Evolutionary conservation across 1,140 invertebrate species (phyloP), one percentile per base, ranked within the genome.

Genomic region (Magallana ariakensis): DNA sequence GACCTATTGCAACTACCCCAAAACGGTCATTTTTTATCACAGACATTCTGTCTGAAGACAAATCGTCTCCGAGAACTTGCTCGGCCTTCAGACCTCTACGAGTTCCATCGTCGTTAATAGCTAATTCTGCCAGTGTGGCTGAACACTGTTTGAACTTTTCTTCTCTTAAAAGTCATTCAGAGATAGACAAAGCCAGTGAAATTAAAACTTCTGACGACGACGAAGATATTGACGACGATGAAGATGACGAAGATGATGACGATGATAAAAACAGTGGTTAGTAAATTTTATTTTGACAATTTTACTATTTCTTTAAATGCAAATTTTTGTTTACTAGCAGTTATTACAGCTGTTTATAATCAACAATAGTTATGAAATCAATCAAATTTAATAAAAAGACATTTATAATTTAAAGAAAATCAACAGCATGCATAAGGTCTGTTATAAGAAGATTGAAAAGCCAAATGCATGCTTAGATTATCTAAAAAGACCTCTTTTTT

Each of bases 11-110:
- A 57, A 53, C 56, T 58, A 82, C 86, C 1, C 86, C 86, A 80
- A 87, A 54, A 81, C 53, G 86, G 15, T 87, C 86, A n/a, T 87
- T 87, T 62, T 83, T 87, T 26, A 87, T 87, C 10, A 87, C 86
- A 80, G 86, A 87, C 56, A 87, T 87, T 80, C 80, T 87, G 9
- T 75, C 66, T 2, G 66, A 75, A 75, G 66, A 75, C 22, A 75
- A 75, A 54, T 87, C 86, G n/a, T 66, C 80, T 9, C 10, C 46
- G 16, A n/a, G 19, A 82, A 33, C 80, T n/a, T 75, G 66, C 15
- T 87, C 86, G 62, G 86, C 86, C 70, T 87, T 87, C 46, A 84
- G 82, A 80, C 86, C 86, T 15, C 56, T 87, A 33, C 54, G 86
- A 54, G 66, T 87, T 26, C 86, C 86, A 8, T 57, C 62, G 13